Percentiles rank a stretch among this genome's conserved stretches.
These are phyloP conservation scores for Drosophila insularis DNA, from an alignment of 1,140 invertebrate genomes.

Conservation along the genomic window DNA sequence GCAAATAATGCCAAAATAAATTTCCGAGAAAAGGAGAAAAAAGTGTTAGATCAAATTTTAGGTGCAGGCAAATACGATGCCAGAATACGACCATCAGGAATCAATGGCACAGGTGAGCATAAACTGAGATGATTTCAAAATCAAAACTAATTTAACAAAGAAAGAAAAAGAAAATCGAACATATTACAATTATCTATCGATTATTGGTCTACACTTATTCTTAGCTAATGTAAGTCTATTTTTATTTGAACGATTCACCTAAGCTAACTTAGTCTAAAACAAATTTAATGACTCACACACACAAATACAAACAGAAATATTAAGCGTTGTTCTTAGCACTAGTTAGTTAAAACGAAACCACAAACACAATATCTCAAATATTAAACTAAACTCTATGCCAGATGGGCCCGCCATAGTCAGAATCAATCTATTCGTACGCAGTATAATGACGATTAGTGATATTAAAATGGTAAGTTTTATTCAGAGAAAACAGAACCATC, in stretches of 20 bases:
- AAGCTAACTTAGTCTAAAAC: constrained; percentile 20
- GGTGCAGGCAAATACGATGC: constrained; percentile 95
- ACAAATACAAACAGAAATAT: background rate
- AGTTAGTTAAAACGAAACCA: constrained; percentile 7
- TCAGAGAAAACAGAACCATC: constrained; percentile 16
- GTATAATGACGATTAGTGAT: constrained; percentile 98
- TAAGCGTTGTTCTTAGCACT: constrained; percentile 27
- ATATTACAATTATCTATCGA: background rate
- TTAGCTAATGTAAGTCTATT: constrained; percentile 42
- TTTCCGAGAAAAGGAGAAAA: constrained; percentile 96
- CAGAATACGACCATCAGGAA: constrained; percentile 94
- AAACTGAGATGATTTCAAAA: background rate
- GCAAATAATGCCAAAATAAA: constrained; percentile 89
- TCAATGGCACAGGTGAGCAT: constrained; percentile 94
- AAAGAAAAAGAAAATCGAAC: constrained; percentile 2
- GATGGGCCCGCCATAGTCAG: constrained; percentile 95
- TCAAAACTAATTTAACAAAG: background rate
- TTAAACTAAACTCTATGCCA: constrained; percentile 84
- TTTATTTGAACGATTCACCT: constrained; percentile 3
- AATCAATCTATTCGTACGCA: constrained; percentile 98
- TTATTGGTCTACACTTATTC: constrained; percentile 20
- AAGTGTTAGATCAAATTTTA: constrained; percentile 95
- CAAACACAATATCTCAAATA: constrained; percentile 38
- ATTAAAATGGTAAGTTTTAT: constrained; percentile 96
- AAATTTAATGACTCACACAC: background rate